These are phyloP conservation scores for Charaxes varanes DNA, from an alignment of 1,140 invertebrate species.

Conservation along the genomic window DNA sequence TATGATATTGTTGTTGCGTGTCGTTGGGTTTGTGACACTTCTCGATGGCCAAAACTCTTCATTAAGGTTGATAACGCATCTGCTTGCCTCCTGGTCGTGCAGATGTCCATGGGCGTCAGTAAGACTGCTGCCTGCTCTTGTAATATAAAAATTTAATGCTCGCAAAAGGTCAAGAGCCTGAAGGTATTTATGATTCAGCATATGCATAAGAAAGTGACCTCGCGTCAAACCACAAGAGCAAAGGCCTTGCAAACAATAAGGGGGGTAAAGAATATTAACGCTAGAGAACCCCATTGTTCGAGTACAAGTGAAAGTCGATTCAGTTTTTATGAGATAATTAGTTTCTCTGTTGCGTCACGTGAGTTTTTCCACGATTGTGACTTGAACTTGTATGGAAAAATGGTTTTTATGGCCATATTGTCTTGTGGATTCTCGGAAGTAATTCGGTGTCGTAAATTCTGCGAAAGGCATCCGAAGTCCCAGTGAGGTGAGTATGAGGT, in stretches of 20 bases:
- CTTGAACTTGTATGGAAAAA: conserved; percentile 43
- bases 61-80: too few species aligned
- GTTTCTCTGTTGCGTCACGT: conserved; percentile 63
- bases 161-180: too few species aligned
- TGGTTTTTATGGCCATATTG: conserved; percentile 40
- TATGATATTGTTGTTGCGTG: too few species aligned
- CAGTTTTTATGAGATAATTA: conserved; percentile 62
- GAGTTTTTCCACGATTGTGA: conserved; percentile 54
- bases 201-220: conserved; percentile 19
- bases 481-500: too few species aligned
- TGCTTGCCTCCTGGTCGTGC: too few species aligned
- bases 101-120: too few species aligned
- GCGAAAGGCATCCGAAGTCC: too few species aligned
- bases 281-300: conserved; percentile 55
- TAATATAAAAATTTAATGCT: too few species aligned
- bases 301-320: conserved; percentile 66
- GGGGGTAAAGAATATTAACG: conserved; percentile 43
- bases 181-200: too few species aligned
- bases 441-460: background rate
- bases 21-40: too few species aligned
- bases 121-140: too few species aligned
- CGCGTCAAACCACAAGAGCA: conserved; percentile 19
- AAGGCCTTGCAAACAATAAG: conserved; percentile 30
- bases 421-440: conserved; percentile 37
- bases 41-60: too few species aligned